Evolutionary conservation across 2,113 vertebrate genomes (phyloP).

Genomic region (Periophthalmus modestus): DNA sequence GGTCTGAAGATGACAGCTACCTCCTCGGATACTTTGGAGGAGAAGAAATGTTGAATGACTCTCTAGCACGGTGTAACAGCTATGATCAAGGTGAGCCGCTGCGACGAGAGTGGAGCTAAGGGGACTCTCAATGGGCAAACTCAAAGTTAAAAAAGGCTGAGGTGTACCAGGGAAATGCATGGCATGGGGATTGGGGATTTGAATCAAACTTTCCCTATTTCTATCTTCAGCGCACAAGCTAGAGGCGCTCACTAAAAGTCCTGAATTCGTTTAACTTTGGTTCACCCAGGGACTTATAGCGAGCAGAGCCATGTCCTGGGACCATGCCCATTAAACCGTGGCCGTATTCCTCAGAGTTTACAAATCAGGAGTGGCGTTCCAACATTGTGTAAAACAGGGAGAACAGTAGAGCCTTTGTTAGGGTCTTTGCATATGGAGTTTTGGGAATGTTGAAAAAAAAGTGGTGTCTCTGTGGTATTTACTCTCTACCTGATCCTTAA

Average conservation of each 20-base stretch:
- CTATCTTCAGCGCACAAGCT: neutral
- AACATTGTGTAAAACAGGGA: neutral
- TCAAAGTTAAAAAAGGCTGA: conserved; percentile 12
- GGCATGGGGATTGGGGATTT: conserved; percentile 23
- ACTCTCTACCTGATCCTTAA: neutral
- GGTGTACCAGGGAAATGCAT: conserved; percentile 20
- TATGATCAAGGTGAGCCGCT: conserved; percentile 10
- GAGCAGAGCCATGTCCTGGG: conserved; percentile 7
- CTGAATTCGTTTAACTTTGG: conserved; percentile 16
- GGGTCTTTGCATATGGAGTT: neutral
- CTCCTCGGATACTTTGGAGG: neutral
- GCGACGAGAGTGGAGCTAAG: neutral
- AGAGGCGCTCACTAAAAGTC: conserved; percentile 7
- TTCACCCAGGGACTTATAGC: neutral
- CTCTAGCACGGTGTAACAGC: neutral
- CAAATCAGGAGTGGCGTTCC: conserved; percentile 6
- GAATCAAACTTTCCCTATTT: conserved; percentile 17
- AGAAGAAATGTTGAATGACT: conserved; percentile 4
- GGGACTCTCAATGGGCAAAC: neutral
- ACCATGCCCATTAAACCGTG: conserved; percentile 5
- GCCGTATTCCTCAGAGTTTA: neutral
- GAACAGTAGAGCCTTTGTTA: neutral
- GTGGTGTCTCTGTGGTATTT: neutral
- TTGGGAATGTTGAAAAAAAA: too few species aligned
- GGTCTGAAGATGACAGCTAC: neutral